Base-by-base conservation (phyloP, 2,888 invertebrate genomes). In the Sycophila texana region DNA sequence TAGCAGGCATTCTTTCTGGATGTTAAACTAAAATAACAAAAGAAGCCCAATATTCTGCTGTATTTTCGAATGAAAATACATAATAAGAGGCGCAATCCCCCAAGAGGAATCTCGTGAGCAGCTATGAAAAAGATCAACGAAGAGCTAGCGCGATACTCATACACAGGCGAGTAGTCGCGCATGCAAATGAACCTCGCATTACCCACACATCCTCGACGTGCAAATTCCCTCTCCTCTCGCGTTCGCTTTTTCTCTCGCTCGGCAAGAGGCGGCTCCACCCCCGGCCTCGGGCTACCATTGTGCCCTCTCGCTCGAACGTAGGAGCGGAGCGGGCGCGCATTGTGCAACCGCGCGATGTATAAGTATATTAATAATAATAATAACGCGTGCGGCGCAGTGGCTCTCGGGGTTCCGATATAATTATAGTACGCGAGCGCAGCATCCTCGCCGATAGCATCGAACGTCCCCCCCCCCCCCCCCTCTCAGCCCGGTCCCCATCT, bases 241-340 rank as follows among this genome's bases (percentile, higher is more conserved):
- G 18, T 22, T 60, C 10, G 26, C 67, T 80, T 80, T 79, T 81
- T 82, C 79, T 83, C 78, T 82, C 83, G 81, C 82, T 77, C 72
- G 77, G 81, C 57, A 63, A 39, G 18, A 16, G n/a, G 74, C 61
- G 84, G 86, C 88, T 88, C 89, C 88, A 88, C 89, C 89, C 87
- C 85, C 86, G 82, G 87, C 89, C 89, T 87, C 86, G 82, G 88
- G 89, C 89, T 83, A 84, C 86, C 87, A 89, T 89, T 89, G 89
- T 89, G 83, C n/a, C 20, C 53, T 61, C 60, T 51, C 60, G 26
- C 57, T 55, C 65, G 39, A 39, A 51, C n/a, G 47, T 55, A 14
- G 26, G 39, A 39, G 30, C n/a, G 47, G 60, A 14, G 26, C 60
- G 20, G 10, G 53, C 53, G 51, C 53, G 39, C 66, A 78, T 83